Evolutionary conservation across 2,888 invertebrate genomes (phyloP).

Genomic region (Melipona beecheii): DNA sequence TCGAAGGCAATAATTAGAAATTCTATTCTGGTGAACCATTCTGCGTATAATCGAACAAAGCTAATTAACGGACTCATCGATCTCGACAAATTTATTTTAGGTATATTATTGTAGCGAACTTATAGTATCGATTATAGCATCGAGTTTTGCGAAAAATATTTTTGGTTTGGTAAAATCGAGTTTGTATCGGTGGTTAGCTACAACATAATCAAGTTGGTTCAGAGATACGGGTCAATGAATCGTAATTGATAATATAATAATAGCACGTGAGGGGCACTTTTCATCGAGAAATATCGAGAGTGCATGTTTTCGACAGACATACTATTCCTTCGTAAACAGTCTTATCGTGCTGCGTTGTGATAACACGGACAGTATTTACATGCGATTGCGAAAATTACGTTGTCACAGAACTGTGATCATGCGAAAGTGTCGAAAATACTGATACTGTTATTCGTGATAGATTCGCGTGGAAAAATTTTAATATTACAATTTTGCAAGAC

Average conservation of each 20-base stretch:
- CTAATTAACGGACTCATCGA: slow-evolving; percentile 24
- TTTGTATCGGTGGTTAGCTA: neutral
- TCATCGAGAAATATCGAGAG: slow-evolving; percentile 23
- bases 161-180: slow-evolving; percentile 7
- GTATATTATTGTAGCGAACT: neutral
- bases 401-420: slow-evolving; percentile 5
- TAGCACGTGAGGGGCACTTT: slow-evolving; percentile 13
- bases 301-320: slow-evolving; percentile 11
- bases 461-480: slow-evolving; percentile 15
- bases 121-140: neutral
- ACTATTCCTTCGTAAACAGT: slow-evolving; percentile 43
- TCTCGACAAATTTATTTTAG: slow-evolving; percentile 14
- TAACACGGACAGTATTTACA: slow-evolving; percentile 34
- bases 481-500: neutral
- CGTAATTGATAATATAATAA: slow-evolving; percentile 43
- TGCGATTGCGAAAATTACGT: slow-evolving; percentile 36
- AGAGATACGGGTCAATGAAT: slow-evolving; percentile 39
- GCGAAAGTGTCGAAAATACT: neutral
- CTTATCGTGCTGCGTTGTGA: slow-evolving; percentile 38
- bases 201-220: neutral
- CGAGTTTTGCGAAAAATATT: neutral
- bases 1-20: slow-evolving; percentile 4
- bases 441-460: neutral
- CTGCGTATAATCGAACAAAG: neutral
- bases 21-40: slow-evolving; percentile 1